Evolutionary conservation across 2,888 invertebrate species (phyloP).

Genomic region (Drosophila meridiana): DNA sequence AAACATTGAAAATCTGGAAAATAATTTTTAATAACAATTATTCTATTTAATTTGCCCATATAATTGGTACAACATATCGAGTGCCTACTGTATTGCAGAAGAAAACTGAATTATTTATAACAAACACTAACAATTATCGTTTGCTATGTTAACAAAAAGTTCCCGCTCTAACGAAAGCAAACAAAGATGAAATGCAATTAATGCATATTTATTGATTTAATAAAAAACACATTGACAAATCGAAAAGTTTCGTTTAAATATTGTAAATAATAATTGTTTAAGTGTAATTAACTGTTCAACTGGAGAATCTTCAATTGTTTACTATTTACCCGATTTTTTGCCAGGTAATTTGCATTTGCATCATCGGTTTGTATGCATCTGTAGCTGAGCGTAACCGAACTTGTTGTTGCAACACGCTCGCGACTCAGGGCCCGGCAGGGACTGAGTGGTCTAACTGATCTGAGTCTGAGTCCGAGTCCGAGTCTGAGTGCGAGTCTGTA

Average conservation of each 20-base stretch:
- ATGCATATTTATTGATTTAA: neutral
- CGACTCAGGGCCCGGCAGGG: slow-evolving; percentile 9
- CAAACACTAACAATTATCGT: neutral
- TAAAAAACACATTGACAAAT: slow-evolving; percentile 3
- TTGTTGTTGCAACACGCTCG: slow-evolving; percentile 10
- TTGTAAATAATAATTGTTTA: slow-evolving; percentile 5
- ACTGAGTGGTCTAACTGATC: neutral
- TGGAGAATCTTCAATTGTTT: slow-evolving; percentile 2
- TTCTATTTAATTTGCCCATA: too few species aligned
- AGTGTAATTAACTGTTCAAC: slow-evolving; percentile 13
- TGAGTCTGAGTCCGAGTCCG: neutral
- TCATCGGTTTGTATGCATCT: neutral
- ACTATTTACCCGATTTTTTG: slow-evolving; percentile 15
- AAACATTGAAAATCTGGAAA: too few species aligned
- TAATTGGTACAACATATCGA: neutral
- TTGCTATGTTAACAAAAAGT: neutral
- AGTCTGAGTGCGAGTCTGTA: neutral
- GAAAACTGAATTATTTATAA: neutral
- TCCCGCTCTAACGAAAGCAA: neutral
- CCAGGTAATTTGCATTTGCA: slow-evolving; percentile 35
- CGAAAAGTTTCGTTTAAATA: neutral
- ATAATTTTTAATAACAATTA: too few species aligned
- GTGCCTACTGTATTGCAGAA: slow-evolving; percentile 2
- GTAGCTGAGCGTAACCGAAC: slow-evolving; percentile 14
- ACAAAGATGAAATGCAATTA: slow-evolving; percentile 9